Conservation (phyloP, 2,113 vertebrate genomes). For the Suricata suricatta region DNA sequence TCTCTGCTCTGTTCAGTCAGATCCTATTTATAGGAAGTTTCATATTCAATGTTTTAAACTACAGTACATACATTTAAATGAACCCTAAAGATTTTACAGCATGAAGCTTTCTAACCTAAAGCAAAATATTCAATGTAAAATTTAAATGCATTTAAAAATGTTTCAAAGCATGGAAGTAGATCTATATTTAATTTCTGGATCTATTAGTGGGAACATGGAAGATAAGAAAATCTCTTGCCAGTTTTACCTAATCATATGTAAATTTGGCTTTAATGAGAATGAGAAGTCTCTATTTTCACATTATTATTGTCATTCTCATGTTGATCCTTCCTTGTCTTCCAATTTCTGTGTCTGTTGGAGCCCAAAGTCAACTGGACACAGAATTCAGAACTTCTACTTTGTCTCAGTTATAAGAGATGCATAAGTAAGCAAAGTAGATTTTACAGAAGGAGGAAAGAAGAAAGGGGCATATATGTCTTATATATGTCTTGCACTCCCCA, state of each 20-base stretch:
- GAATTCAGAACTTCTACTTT: conserved; percentile 34
- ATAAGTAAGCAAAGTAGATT: neutral
- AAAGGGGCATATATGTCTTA: neutral
- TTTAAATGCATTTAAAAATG: conserved; percentile 55
- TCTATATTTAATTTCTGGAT: conserved; percentile 49
- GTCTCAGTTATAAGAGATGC: neutral
- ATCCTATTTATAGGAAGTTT: conserved; percentile 1
- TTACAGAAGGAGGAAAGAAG: neutral
- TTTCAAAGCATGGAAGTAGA: conserved; percentile 2
- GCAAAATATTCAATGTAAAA: conserved; percentile 45
- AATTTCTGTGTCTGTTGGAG: conserved; percentile 35
- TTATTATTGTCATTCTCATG: conserved; percentile 27
- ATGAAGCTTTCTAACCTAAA: conserved; percentile 13
- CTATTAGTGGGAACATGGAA: neutral
- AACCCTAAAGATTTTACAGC: conserved; percentile 31
- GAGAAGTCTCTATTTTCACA: conserved; percentile 1
- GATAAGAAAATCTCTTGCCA: conserved; percentile 8
- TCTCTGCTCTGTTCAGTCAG: neutral
- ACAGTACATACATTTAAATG: conserved; percentile 3
- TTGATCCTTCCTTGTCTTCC: neutral
- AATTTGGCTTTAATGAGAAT: conserved; percentile 36
- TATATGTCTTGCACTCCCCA: neutral
- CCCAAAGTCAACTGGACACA: neutral
- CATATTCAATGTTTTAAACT: conserved; percentile 16
- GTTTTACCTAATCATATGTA: conserved; percentile 30